phyloP scores from a whole-genome alignment of 2,888 invertebrate genomes.

The Pheosia tremula region DNA sequence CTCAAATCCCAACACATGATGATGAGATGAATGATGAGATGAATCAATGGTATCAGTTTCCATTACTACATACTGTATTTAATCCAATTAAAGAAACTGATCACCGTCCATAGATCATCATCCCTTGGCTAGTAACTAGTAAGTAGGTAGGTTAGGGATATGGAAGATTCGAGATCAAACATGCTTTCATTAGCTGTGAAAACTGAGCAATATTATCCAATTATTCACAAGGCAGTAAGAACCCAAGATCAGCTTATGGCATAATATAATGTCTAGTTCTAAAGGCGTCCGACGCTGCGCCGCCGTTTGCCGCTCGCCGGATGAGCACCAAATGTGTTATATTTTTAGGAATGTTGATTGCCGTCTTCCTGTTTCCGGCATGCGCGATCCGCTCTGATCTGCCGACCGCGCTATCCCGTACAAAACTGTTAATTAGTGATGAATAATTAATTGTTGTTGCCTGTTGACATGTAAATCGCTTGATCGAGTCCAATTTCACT shows the following conservation, averaged over 20 bases:
- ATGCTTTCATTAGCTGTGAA: too few relatives aligned
- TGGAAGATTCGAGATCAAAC: too few relatives aligned
- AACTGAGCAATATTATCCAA: too few relatives aligned
- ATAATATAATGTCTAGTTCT: conserved; percentile 14
- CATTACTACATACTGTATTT: too few relatives aligned
- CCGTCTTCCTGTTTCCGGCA: conserved; percentile 82
- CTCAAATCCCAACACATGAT: too few relatives aligned
- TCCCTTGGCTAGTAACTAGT: too few relatives aligned
- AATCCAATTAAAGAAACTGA: too few relatives aligned
- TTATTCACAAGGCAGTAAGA: not conserved
- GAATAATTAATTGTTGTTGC: conserved; percentile 70
- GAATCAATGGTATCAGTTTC: too few relatives aligned
- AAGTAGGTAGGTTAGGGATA: too few relatives aligned
- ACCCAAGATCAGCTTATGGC: not conserved
- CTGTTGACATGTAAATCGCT: conserved; percentile 60
- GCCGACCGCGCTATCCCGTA: conserved; percentile 47
- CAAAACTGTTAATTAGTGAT: conserved; percentile 74
- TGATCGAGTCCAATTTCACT: conserved; percentile 47
- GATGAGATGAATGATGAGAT: too few relatives aligned
- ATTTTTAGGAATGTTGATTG: conserved; percentile 84
- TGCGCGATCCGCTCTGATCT: conserved; percentile 65
- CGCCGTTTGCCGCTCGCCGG: conserved; percentile 58
- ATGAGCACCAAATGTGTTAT: conserved; percentile 83
- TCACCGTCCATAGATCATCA: too few relatives aligned
- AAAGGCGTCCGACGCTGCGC: conserved; percentile 19